Evolutionary conservation across 2,113 vertebrate species (phyloP), one percentile per base, ranked within the genome.

Genomic region (Gambusia affinis): DNA sequence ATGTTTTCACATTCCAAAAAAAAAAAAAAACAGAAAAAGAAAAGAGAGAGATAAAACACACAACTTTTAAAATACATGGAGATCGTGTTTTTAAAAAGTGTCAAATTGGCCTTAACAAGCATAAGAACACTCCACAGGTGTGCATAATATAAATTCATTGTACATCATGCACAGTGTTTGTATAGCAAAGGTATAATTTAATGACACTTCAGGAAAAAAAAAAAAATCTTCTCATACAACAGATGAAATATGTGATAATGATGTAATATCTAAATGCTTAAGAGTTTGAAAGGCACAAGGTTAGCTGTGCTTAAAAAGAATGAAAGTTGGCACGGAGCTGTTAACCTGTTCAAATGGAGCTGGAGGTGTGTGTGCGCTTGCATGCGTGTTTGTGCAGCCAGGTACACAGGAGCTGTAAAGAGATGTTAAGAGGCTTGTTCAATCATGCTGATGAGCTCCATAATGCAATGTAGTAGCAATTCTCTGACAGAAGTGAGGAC

Each of bases 401-500:
- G 12, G 77, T 81, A 37, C 1, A 62, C 63, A 67, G 63, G 67
- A 66, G 70, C 61, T 80, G 88, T 81, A 90, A 87, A 91, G 79
- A 77, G 81, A 93, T 86, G 89, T 85, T 90, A 86, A 91, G 80
- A 67, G 83, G 80, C 83, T 90, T 88, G 86, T 85, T 89, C 82
- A 80, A 88, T 92, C 86, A 88, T 82, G 83, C 83, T 87, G 89
- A 92, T 90, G 90, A 92, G 86, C 63, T 86, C 80, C 33, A 65
- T 91, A 91, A 92, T 91, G 89, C 77, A 89, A 83, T 88, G 81
- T 72, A 88, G 91, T 80, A 69, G 83, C 44, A 5, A 73, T 74
- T 82, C 37, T 29, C 73, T 1, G 76, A 90, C 87, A 85, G 81
- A 78, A 84, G 81, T 60, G 79, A 79, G 81, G 81, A 84, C 72